These are phyloP conservation scores for Stegana nigrithorax DNA, from an alignment of 2,888 invertebrate genomes.

Conservation along the genomic window DNA sequence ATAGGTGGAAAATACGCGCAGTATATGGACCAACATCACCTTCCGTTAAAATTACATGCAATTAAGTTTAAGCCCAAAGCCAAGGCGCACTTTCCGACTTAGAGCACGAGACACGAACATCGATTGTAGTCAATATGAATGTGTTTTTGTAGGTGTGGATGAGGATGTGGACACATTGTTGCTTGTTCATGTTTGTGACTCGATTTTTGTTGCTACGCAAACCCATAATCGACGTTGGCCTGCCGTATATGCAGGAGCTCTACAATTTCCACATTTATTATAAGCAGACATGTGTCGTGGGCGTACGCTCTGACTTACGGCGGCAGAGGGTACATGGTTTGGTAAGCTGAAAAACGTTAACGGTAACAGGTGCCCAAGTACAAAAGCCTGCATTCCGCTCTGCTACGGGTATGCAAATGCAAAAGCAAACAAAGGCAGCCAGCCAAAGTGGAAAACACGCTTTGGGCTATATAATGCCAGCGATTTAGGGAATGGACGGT, in stretches of 20 bases:
- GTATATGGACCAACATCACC: too few species aligned
- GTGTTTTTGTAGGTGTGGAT: too few species aligned
- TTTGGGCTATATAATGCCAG: slow-evolving; percentile 52
- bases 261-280: slow-evolving; percentile 61
- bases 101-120: too few species aligned
- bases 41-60: too few species aligned
- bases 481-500: too few species aligned
- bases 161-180: too few species aligned
- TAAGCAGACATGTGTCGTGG: slow-evolving; percentile 62
- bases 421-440: slow-evolving; percentile 5
- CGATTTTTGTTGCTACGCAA: slow-evolving; percentile 40
- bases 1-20: too few species aligned
- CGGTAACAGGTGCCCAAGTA: slow-evolving; percentile 11
- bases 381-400: slow-evolving; percentile 30
- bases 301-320: slow-evolving; percentile 36
- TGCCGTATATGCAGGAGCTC: slow-evolving; percentile 45
- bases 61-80: too few species aligned
- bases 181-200: too few species aligned
- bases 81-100: too few species aligned
- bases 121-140: too few species aligned
- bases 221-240: slow-evolving; percentile 39
- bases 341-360: too few species aligned
- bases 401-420: slow-evolving; percentile 60
- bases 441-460: slow-evolving; percentile 51
- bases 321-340: slow-evolving; percentile 5